phyloP scores from a whole-genome alignment of 2,888 invertebrate species.

The Pandemis corylana region DNA sequence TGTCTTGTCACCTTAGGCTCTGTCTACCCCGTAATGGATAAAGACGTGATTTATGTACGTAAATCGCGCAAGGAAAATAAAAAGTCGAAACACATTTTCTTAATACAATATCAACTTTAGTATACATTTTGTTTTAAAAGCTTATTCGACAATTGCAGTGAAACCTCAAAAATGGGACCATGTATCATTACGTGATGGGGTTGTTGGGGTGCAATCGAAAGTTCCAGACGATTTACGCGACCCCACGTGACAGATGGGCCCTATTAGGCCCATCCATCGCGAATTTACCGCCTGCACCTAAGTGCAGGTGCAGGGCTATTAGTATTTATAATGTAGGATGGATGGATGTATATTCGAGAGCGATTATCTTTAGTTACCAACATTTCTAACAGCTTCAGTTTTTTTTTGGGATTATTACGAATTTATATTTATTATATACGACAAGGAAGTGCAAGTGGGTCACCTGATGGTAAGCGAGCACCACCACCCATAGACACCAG shows the following conservation, averaged over 20 bases:
- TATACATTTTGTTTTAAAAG: not conserved
- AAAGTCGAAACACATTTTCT: no score
- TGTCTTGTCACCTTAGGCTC: no score
- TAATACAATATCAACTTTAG: no score
- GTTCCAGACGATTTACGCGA: conserved; percentile 78
- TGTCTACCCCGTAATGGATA: no score
- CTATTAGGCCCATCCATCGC: conserved; percentile 73
- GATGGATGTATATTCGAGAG: conserved; percentile 24
- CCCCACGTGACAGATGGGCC: conserved; percentile 67
- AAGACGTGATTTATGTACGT: no score
- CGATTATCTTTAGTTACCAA: not conserved
- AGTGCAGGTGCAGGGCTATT: conserved; percentile 52
- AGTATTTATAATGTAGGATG: conserved; percentile 45
- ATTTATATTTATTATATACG: no score
- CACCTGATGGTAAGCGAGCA: no score
- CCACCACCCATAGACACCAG: no score
- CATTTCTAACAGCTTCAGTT: no score
- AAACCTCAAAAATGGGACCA: not conserved
- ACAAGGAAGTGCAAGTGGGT: no score
- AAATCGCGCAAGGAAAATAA: no score
- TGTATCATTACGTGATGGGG: conserved; percentile 5
- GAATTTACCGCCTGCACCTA: conserved; percentile 70
- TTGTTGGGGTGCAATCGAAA: conserved; percentile 66
- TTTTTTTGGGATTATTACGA: no score
- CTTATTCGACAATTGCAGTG: not conserved